Base-by-base conservation (phyloP, 2,113 vertebrate genomes). In the Tylochromis polylepis region DNA sequence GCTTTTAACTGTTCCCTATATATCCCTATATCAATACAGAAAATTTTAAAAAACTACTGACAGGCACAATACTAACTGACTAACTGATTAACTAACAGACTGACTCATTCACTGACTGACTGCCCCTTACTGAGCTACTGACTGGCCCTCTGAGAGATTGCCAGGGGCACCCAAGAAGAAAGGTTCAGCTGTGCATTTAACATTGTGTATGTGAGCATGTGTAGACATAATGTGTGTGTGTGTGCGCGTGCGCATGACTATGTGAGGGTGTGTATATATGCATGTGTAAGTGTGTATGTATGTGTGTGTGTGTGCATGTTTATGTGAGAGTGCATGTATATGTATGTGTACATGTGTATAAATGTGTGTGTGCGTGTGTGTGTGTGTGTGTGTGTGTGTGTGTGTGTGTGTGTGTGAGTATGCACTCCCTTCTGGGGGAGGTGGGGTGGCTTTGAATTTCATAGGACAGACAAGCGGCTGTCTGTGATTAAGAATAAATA, bases 401-500 rank as follows among this genome's bases (percentile, higher is more conserved):
- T 38, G 24, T 16, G 56, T 80, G 41, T 51, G 27, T 20, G 24
- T 36, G 24, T 20, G 22, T 43, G 55, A 20, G 8, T 56, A 56
- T 65, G 41, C 8, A 41, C 6, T 8, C 8, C 14, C 65, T 70
- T 70, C 55, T 41, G 24, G 55, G n/a, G 55, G 79, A 57, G 18
- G 75, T 29, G 9, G n/a, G 57, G 11, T 46, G 43, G 72, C 67
- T 78, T 72, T 53, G 85, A 82, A 87, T 29, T 65, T 49, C 43
- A 82, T 57, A 58, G 78, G 82, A 84, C 81, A 91, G 86, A 90
- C 60, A 90, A 87, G 87, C 77, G 83, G 49, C 92, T 91, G 90
- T 78, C 87, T 94, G 92, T 94, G 93, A 94, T 95, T 94, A 94
- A 94, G 93, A 95, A 94, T 95, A 95, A 94, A 95, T 94, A 94